Base-by-base conservation (phyloP, 2,113 vertebrate species). In the Pluvianellus socialis region DNA sequence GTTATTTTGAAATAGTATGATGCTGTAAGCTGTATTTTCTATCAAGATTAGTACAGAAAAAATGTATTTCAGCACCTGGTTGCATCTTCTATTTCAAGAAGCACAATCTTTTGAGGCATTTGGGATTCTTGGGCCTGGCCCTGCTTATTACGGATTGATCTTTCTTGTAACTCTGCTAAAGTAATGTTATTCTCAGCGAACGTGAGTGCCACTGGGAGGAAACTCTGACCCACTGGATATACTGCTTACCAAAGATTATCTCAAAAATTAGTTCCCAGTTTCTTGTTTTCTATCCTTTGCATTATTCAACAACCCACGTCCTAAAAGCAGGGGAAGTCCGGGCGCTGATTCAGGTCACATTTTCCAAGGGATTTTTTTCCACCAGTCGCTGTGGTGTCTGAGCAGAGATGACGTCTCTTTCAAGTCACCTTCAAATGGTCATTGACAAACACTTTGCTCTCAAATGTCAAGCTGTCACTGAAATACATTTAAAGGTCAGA, bases 401-500 rank as follows among this genome's bases (percentile, higher is more conserved):
- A 70, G 35, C 42, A 81, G 67, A 70, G 49, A 44, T 3, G 28
- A 70, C 56, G 53, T 35, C 83, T 88, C 94, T 92, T 92, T 83
- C 66, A 86, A 91, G 86, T 73, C 86, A 73, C 67, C 91, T 88
- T 86, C 94, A 83, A 72, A 92, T 5, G 18, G 66, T 67, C 90
- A 93, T 10, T 55, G 88, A 49, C 68, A 94, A 71, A 63, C 79
- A n/a, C 87, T 76, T 33, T 76, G 79, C 86, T 58, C 53, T 79
- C 79, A 92, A 92, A 95, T 93, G 81, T 90, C 92, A 94, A 7
- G 45, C 45, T 81, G 79, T 24, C 74, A 30, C 85, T 93, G 74
- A 56, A 81, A 94, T n/a, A 81, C 35, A 53, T 49, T 53, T 63
- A 90, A 90, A 96, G 91, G 83, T 94, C 91, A 96, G 40, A 45